These are phyloP conservation scores for Dipus sagitta DNA, from an alignment of 2,797 vertebrate species.

Conservation along the genomic window DNA sequence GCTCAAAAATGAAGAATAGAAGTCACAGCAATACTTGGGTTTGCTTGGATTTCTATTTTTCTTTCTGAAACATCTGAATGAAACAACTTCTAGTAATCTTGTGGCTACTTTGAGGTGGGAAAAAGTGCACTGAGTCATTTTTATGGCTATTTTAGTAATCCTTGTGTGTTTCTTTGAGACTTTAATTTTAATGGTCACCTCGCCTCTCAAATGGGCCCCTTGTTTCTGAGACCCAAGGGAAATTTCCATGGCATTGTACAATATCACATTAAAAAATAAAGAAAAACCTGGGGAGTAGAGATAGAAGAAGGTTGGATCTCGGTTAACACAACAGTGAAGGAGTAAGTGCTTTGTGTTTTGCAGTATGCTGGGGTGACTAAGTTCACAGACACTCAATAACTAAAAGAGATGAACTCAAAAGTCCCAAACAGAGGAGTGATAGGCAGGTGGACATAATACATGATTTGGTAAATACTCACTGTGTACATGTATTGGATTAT, in stretches of 20 bases:
- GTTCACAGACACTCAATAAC: background rate
- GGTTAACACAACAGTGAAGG: background rate
- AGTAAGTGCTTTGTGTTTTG: background rate
- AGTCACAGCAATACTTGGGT: background rate
- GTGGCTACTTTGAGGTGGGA: background rate
- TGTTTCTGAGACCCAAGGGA: background rate
- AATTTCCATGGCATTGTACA: background rate
- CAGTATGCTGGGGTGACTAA: background rate
- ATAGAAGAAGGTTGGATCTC: background rate
- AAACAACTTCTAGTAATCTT: background rate
- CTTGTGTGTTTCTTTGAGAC: slow-evolving; percentile 33
- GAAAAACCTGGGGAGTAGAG: background rate
- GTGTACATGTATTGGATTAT: background rate
- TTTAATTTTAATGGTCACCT: slow-evolving; percentile 13
- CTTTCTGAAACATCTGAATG: slow-evolving; percentile 14
- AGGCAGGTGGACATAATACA: background rate
- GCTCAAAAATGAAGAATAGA: background rate
- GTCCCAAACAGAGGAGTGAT: background rate
- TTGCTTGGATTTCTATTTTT: slow-evolving; percentile 14
- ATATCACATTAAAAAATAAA: slow-evolving; percentile 11
- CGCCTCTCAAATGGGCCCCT: slow-evolving; percentile 13
- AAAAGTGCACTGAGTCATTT: background rate
- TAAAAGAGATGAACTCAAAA: background rate
- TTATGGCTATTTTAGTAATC: slow-evolving; percentile 16
- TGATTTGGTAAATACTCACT: background rate